Percentiles rank a stretch among this genome's conserved stretches.
phyloP scores from a whole-genome alignment of 2,888 invertebrate genomes.

The Drosophila flavopinicola region DNA sequence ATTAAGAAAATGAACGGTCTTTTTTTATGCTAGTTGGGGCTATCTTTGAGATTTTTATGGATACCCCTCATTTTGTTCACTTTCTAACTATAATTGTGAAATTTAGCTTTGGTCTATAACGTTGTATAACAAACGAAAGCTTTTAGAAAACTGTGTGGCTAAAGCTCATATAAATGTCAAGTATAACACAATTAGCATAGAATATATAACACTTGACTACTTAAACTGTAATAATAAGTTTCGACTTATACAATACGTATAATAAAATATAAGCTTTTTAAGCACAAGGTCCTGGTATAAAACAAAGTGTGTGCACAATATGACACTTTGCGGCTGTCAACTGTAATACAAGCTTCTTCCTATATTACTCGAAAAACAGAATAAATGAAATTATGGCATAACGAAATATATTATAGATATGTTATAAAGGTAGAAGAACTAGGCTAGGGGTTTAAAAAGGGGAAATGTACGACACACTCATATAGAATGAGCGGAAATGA shows the following conservation, averaged over 20 bases:
- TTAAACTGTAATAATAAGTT: background rate
- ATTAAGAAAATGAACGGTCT: background rate
- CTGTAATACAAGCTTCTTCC: no score
- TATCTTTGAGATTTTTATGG: background rate
- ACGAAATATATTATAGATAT: background rate
- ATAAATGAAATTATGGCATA: background rate
- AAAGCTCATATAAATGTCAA: constrained; percentile 1
- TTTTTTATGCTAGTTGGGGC: background rate
- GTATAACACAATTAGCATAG: background rate
- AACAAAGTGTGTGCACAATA: background rate
- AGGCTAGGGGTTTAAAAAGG: no score
- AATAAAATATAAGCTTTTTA: background rate
- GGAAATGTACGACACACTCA: no score
- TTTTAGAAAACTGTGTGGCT: background rate
- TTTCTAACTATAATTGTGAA: background rate
- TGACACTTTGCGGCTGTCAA: background rate
- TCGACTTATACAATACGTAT: background rate
- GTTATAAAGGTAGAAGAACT: no score
- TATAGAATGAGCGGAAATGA: no score
- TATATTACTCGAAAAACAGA: no score
- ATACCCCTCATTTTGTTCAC: constrained; percentile 1
- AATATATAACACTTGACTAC: background rate
- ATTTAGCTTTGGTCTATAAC: no score
- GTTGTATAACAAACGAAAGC: background rate
- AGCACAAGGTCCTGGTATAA: background rate